Conservation (phyloP, 1,140 invertebrate genomes). For the Pogonus chalceus region DNA sequence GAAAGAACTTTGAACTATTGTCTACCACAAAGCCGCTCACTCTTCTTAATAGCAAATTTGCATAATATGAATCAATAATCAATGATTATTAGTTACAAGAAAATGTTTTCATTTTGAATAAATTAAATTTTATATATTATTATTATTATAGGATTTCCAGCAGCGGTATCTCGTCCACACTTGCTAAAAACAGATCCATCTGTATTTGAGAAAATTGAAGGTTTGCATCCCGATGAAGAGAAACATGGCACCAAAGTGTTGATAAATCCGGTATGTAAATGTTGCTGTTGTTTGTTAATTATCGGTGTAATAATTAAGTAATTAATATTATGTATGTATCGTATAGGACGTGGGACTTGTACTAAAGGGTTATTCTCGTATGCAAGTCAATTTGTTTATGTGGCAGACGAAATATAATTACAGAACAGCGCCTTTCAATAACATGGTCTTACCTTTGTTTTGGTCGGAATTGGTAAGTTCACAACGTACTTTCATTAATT, state of each 20-base stretch:
- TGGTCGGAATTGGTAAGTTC: slow-evolving; percentile 52
- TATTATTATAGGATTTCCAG: slow-evolving; percentile 47
- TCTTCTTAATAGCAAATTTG: no score
- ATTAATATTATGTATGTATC: neutral
- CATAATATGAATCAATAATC: no score
- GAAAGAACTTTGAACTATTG: no score
- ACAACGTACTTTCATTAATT: no score
- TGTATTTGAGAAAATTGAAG: slow-evolving; percentile 52
- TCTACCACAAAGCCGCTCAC: no score
- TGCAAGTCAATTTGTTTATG: slow-evolving; percentile 60
- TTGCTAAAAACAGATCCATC: slow-evolving; percentile 59
- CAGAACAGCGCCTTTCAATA: slow-evolving; percentile 44
- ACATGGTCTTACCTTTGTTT: slow-evolving; percentile 50
- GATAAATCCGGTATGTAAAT: slow-evolving; percentile 26
- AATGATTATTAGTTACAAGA: no score
- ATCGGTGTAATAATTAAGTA: neutral
- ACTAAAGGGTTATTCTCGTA: slow-evolving; percentile 42
- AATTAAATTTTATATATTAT: no score
- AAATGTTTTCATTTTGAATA: no score
- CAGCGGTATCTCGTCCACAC: slow-evolving; percentile 67
- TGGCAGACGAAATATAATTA: slow-evolving; percentile 43
- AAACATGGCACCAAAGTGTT: slow-evolving; percentile 42
- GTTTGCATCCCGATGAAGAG: slow-evolving; percentile 47
- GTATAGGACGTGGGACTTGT: slow-evolving; percentile 47
- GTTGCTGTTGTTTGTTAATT: slow-evolving; percentile 13